These are phyloP conservation scores for Meriones unguiculatus DNA, from an alignment of 2,113 vertebrate genomes.

Conservation along the genomic window DNA sequence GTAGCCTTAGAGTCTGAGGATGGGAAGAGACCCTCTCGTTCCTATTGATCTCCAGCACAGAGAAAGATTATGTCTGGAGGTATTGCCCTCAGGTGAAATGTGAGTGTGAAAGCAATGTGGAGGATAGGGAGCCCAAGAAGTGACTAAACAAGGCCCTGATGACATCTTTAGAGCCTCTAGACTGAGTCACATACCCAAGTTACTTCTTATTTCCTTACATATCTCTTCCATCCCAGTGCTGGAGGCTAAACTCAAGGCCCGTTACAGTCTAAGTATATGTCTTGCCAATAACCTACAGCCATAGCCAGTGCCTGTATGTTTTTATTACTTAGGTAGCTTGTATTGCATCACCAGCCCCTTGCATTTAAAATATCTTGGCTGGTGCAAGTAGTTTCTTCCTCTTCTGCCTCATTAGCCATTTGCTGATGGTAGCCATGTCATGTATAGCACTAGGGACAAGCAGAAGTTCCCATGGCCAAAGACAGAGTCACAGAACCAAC, in stretches of 20 bases:
- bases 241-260: neutral
- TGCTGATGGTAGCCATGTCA: neutral
- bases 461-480: neutral
- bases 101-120: neutral
- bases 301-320: neutral
- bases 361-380: neutral
- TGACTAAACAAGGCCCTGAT: neutral
- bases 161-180: neutral
- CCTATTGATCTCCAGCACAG: neutral
- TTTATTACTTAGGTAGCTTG: slow-evolving; percentile 10
- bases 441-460: neutral
- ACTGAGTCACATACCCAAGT: neutral
- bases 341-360: neutral
- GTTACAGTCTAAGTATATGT: neutral
- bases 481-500: neutral
- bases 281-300: too few relatives aligned
- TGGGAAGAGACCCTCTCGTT: neutral
- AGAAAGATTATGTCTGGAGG: neutral
- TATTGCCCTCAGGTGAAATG: neutral
- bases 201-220: neutral
- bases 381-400: neutral
- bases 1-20: neutral
- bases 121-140: neutral
- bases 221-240: neutral
- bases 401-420: neutral